Base-by-base conservation (phyloP, 2,113 vertebrate genomes). In the Ochotona curzoniae region DNA sequence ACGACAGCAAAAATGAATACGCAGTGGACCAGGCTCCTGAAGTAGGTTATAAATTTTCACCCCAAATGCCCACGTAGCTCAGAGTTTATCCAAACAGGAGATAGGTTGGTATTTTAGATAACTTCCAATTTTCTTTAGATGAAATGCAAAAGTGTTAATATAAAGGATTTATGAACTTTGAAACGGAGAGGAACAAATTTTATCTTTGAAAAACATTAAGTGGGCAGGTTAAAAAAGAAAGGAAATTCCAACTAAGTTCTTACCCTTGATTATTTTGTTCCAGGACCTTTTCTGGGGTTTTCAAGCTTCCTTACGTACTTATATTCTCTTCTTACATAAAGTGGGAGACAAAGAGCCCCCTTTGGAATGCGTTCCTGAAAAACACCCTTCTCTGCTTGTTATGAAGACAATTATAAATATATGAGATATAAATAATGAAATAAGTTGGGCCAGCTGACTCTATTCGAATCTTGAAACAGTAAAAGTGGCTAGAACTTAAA, bases 91-190 rank as follows among this genome's bases (percentile, higher is more conserved):
- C 20, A 13, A 70, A 86, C 69, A 74, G 69, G 54, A 1, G 35
- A 17, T 20, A 87, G 38, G 63, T 21, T 85, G 25, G 57, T 61
- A 32, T 87, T 82, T 90, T 79, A 90, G 35, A 69, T 35, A 67
- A 69, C 83, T 87, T 79, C 69, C 32, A 10, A 91, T 85, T 93
- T 89, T 83, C 63, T 83, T 89, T 78, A 38, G 80, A 28, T 82
- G 38, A 88, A 44, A 67, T 79, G 21, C 8, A 83, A 87, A 92
- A 26, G 9, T 54, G 18, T 13, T 38, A 79, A 47, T 15, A 51
- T 85, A 70, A 85, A 94, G 20, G 20, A 61, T 28, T 79, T 84
- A 47, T 9, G 23, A 71, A 30, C 13, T 81, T 78, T 71, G 75
- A 7, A 15, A 69, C 90, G 69, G 25, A 32, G 18, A 3, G 38